Conservation (phyloP, 2,797 vertebrate species). For the Sebastes hopkinsi region DNA sequence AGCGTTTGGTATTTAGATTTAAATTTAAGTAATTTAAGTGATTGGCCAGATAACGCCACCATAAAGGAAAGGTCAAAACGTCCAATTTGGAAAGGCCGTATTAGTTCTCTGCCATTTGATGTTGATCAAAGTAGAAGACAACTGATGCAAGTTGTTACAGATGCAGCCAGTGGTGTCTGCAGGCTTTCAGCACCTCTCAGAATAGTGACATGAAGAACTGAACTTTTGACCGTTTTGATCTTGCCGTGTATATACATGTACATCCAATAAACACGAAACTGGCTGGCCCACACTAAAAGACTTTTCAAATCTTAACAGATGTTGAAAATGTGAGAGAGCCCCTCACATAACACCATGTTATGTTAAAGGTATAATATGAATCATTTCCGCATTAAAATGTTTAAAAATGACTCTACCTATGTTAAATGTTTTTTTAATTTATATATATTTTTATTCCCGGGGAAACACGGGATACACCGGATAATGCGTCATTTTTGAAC, state of each 20-base stretch:
- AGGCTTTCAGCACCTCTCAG: not conserved
- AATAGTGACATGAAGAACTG: not conserved
- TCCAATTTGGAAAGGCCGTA: constrained; percentile 13
- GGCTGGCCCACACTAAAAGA: too few relatives aligned
- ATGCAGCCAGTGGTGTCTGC: not conserved
- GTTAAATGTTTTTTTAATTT: too few relatives aligned
- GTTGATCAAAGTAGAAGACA: not conserved
- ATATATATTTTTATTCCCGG: not conserved
- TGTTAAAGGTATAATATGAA: too few relatives aligned
- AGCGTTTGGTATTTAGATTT: not conserved
- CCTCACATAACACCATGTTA: too few relatives aligned
- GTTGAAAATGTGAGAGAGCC: too few relatives aligned
- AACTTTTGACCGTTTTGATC: not conserved
- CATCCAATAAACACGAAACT: not conserved
- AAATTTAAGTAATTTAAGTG: not conserved
- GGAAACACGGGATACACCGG: too few relatives aligned
- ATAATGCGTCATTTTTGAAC: too few relatives aligned
- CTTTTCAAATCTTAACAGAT: too few relatives aligned
- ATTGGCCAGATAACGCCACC: not conserved
- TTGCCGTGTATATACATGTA: not conserved
- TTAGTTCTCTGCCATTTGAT: not conserved
- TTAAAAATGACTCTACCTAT: too few relatives aligned
- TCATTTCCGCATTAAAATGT: too few relatives aligned
- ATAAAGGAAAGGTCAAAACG: constrained; percentile 28
- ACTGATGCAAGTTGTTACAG: not conserved